These are phyloP conservation scores for Hirtodrosophila cameraria DNA, from an alignment of 2,888 invertebrate species.

Conservation along the genomic window DNA sequence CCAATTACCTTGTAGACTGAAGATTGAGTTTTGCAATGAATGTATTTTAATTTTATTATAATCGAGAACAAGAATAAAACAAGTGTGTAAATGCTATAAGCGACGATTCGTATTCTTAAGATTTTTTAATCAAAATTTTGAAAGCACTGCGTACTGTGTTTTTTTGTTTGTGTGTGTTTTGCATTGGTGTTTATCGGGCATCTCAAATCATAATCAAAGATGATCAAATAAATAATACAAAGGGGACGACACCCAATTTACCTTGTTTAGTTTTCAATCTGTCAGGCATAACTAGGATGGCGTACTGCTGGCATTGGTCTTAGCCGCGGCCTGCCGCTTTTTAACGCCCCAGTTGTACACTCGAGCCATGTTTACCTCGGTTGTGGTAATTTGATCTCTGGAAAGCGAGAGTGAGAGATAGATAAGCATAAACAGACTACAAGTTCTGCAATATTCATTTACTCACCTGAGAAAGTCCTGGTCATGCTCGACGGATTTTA, in stretches of 20 bases:
- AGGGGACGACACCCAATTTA: slow-evolving; percentile 30
- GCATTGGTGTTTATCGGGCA: slow-evolving; percentile 12
- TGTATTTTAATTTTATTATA: slow-evolving; percentile 52
- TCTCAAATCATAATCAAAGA: slow-evolving; percentile 4
- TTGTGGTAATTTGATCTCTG: slow-evolving; percentile 98
- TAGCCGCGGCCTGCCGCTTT: slow-evolving; percentile 91
- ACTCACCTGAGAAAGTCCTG: slow-evolving; percentile 94
- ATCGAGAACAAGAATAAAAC: slow-evolving; percentile 50
- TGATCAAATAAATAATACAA: slow-evolving; percentile 63
- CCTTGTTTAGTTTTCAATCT: slow-evolving; percentile 24
- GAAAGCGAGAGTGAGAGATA: background rate
- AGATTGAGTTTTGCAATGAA: slow-evolving; percentile 1
- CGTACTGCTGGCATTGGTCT: slow-evolving; percentile 54
- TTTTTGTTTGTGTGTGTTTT: slow-evolving; percentile 13
- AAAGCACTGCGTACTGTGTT: slow-evolving; percentile 44
- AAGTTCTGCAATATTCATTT: background rate
- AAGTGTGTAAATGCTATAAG: slow-evolving; percentile 40
- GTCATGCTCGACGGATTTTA: slow-evolving; percentile 94
- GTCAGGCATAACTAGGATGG: slow-evolving; percentile 46
- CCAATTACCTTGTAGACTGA: background rate
- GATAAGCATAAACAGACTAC: background rate
- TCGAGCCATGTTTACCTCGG: slow-evolving; percentile 99
- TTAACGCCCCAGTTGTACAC: slow-evolving; percentile 99
- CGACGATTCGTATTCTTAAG: slow-evolving; percentile 13
- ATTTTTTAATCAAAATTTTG: slow-evolving; percentile 27